Evolutionary conservation across 2,888 invertebrate genomes (phyloP).

Genomic region (Leptogaster cylindrica): DNA sequence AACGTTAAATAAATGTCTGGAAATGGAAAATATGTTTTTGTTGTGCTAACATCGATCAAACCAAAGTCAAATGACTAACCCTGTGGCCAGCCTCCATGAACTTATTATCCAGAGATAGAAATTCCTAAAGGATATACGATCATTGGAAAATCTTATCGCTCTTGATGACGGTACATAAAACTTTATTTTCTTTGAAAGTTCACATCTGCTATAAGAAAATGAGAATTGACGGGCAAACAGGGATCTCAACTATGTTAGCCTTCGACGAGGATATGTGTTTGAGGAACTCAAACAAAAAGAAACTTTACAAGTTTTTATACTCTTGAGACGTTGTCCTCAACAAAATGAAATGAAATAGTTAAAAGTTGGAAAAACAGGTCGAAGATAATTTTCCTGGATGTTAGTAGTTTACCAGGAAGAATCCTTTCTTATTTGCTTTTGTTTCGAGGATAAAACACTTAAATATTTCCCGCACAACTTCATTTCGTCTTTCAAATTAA

Average conservation of each 20-base stretch:
- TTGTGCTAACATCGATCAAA: no score
- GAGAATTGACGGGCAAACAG: constrained; percentile 6
- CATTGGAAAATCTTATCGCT: constrained; percentile 27
- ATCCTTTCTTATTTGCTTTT: no score
- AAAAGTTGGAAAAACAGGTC: background rate
- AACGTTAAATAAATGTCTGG: no score
- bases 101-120: constrained; percentile 13
- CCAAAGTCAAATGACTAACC: no score
- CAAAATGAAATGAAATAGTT: constrained; percentile 17
- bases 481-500: no score
- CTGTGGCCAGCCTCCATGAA: no score
- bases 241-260: background rate
- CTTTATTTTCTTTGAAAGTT: constrained; percentile 29
- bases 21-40: no score
- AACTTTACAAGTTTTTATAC: constrained; percentile 12
- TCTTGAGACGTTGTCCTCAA: constrained; percentile 9
- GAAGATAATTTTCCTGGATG: no score
- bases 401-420: no score
- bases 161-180: constrained; percentile 33
- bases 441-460: no score
- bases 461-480: no score
- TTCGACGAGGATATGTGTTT: background rate
- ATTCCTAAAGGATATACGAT: constrained; percentile 13
- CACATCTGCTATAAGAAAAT: constrained; percentile 17
- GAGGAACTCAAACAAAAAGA: background rate